phyloP scores from a whole-genome alignment of 2,113 vertebrate species.

The Todiramphus saurophagus region DNA sequence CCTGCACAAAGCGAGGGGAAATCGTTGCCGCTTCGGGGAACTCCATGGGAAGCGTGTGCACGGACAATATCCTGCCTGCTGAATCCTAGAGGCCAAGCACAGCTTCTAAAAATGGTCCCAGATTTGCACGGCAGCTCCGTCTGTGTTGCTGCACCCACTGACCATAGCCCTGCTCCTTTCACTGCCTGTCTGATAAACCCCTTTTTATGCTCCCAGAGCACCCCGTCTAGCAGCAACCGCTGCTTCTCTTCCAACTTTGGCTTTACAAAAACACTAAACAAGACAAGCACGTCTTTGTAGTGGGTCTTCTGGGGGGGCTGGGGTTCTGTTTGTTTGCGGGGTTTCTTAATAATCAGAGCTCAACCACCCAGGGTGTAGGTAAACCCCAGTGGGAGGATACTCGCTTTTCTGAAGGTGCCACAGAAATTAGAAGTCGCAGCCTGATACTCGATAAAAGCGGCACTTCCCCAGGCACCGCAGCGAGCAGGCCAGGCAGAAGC shows the following conservation, averaged over 20 bases:
- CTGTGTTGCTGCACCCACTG: neutral
- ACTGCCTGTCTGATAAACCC: neutral
- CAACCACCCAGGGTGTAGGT: neutral
- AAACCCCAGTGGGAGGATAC: accelerated
- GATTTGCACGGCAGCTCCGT: neutral
- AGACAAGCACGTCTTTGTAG: neutral
- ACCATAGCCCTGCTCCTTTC: neutral
- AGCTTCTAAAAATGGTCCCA: neutral
- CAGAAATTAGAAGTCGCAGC: neutral
- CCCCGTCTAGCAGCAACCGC: neutral
- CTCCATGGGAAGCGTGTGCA: neutral
- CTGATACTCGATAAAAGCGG: neutral
- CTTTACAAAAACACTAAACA: neutral
- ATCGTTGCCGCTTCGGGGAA: neutral
- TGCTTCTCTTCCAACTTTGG: neutral
- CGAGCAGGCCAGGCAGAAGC: neutral
- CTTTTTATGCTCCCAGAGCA: neutral
- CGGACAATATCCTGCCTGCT: neutral
- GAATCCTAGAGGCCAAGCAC: neutral
- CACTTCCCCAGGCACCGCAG: neutral
- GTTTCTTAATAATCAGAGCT: neutral
- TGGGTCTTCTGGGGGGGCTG: neutral
- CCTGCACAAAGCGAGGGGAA: neutral
- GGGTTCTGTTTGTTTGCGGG: neutral
- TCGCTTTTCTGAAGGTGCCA: neutral